Evolutionary conservation across 37 sponge, comb jelly and placozoan species (phyloP).

Genomic region (Lycopodina hypogea): DNA sequence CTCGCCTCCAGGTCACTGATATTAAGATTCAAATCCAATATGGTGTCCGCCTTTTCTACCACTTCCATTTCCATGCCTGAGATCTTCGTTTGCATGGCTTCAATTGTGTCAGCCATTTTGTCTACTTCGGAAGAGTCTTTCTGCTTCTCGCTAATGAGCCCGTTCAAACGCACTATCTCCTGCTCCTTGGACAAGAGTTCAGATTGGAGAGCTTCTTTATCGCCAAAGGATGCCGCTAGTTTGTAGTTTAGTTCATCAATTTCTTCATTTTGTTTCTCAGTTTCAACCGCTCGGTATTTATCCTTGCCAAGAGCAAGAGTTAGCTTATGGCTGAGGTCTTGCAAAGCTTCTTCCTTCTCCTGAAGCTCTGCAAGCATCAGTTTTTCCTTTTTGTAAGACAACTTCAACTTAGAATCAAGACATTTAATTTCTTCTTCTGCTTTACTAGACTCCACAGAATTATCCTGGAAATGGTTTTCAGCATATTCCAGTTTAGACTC

Average conservation of each 20-base stretch:
- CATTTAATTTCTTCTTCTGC: background rate
- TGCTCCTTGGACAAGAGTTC: background rate
- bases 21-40: conserved; percentile 7
- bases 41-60: background rate
- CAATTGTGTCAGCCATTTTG: background rate
- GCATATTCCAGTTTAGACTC: background rate
- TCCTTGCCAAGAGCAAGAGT: background rate
- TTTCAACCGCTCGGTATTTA: background rate
- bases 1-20: background rate
- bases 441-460: background rate
- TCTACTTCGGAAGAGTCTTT: background rate
- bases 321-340: too few relatives aligned
- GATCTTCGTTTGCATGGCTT: background rate
- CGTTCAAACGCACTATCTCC: background rate
- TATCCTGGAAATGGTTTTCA: background rate
- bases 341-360: conserved; percentile 2
- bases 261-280: background rate
- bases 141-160: background rate
- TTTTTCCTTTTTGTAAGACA: background rate
- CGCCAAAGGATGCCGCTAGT: background rate
- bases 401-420: background rate
- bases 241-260: conserved; percentile 1
- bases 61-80: background rate
- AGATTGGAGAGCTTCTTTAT: background rate
- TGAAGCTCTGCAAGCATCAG: conserved; percentile 2